Evolutionary conservation across 1,140 invertebrate species (phyloP).

Genomic region (Oryzaephilus surinamensis): DNA sequence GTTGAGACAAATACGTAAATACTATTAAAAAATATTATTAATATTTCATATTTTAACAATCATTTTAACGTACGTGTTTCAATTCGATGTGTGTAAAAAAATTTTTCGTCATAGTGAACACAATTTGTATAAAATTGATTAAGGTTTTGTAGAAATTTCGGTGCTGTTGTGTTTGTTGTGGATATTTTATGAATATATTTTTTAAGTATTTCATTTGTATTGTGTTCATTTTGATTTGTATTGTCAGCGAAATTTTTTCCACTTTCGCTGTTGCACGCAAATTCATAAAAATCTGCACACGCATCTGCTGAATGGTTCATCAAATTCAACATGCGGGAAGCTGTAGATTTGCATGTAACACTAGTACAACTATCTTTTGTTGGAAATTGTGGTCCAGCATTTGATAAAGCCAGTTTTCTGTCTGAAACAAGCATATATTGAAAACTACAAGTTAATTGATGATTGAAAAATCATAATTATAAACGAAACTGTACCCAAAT

Average conservation of each 20-base stretch:
- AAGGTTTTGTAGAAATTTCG: conserved; percentile 5
- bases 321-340: conserved; percentile 12
- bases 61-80: conserved; percentile 7
- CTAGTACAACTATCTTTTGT: no score
- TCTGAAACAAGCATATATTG: no score
- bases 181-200: background rate
- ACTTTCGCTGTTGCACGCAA: conserved; percentile 47
- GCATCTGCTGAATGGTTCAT: conserved; percentile 44
- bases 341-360: conserved; percentile 6
- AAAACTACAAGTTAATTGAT: no score
- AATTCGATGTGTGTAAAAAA: conserved; percentile 7
- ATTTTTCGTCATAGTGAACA: conserved; percentile 10
- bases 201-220: no score
- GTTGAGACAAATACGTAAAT: no score
- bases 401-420: no score
- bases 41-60: background rate
- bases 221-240: background rate
- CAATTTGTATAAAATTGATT: conserved; percentile 12
- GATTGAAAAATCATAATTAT: no score
- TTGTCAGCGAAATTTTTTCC: background rate
- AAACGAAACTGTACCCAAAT: no score
- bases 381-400: background rate
- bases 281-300: conserved; percentile 65
- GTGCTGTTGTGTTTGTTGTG: background rate
- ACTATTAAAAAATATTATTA: conserved; percentile 1